A percentile compares a stretch with the other conserved stretches of the same genome.
Conservation (phyloP, 2,888 invertebrate species). For the Amorpha juglandis region DNA sequence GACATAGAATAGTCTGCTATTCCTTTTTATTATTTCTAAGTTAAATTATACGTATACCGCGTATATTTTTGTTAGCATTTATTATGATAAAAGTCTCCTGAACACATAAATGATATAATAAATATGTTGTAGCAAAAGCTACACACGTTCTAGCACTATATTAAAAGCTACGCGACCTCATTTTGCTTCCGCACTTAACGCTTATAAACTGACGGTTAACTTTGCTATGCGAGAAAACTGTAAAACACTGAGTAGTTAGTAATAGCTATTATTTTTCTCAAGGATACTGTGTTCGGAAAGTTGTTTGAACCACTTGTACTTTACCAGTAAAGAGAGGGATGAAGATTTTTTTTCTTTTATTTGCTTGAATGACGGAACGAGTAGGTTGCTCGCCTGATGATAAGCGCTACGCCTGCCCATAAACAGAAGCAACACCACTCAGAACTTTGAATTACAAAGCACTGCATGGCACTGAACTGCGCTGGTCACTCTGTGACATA, state of each 20-base stretch:
- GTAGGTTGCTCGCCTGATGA: too few species aligned
- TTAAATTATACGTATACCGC: not conserved
- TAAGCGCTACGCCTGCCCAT: too few species aligned
- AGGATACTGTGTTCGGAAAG: not conserved
- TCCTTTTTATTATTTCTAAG: not conserved
- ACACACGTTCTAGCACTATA: slow-evolving; percentile 59
- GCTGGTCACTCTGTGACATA: too few species aligned
- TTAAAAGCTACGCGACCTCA: slow-evolving; percentile 78
- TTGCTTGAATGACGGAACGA: too few species aligned
- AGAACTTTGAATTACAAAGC: too few species aligned
- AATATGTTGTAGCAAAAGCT: not conserved
- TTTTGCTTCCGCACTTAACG: slow-evolving; percentile 73
- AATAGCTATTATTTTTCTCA: not conserved
- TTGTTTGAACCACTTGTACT: too few species aligned
- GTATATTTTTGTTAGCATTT: not conserved
- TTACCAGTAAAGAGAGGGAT: too few species aligned
- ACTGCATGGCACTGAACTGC: too few species aligned
- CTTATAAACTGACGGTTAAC: slow-evolving; percentile 66
- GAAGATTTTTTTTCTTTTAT: too few species aligned
- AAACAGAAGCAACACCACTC: too few species aligned
- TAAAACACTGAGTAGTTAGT: not conserved
- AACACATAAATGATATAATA: slow-evolving; percentile 13
- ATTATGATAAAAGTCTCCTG: slow-evolving; percentile 12
- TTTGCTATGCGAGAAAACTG: slow-evolving; percentile 34
- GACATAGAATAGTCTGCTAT: not conserved